phyloP scores from a whole-genome alignment of 2,888 invertebrate genomes.

The Lucinisca nassula region DNA sequence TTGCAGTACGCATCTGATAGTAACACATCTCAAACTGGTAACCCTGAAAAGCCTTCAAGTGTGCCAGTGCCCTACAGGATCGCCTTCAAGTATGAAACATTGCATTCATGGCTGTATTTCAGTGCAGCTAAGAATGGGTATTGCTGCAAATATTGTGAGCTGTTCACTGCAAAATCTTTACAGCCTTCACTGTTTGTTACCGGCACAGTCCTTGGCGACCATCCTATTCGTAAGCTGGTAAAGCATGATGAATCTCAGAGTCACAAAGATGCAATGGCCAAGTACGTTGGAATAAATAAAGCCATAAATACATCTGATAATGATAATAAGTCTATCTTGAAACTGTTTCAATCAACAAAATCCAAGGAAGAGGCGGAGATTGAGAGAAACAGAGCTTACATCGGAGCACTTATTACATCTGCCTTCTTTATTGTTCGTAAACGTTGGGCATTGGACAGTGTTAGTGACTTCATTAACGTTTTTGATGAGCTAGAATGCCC shows the following conservation, averaged over 20 bases:
- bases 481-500: not conserved
- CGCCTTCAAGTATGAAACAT: not conserved
- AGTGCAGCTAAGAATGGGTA: not conserved
- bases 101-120: not conserved
- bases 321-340: not conserved
- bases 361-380: not conserved
- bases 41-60: too few relatives aligned
- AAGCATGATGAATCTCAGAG: not conserved
- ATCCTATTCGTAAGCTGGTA: conserved; percentile 25
- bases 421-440: conserved; percentile 10
- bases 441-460: conserved; percentile 24
- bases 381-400: conserved; percentile 9
- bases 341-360: not conserved
- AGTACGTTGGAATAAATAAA: not conserved
- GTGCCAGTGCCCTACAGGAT: too few relatives aligned
- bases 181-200: conserved; percentile 5
- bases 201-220: conserved; percentile 21
- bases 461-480: not conserved
- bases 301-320: not conserved
- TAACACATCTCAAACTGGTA: too few relatives aligned
- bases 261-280: not conserved
- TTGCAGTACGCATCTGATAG: too few relatives aligned
- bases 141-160: not conserved
- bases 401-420: conserved; percentile 9
- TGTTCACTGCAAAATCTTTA: not conserved